phyloP scores from a whole-genome alignment of 2,113 vertebrate genomes.

The Cinclus cinclus region DNA sequence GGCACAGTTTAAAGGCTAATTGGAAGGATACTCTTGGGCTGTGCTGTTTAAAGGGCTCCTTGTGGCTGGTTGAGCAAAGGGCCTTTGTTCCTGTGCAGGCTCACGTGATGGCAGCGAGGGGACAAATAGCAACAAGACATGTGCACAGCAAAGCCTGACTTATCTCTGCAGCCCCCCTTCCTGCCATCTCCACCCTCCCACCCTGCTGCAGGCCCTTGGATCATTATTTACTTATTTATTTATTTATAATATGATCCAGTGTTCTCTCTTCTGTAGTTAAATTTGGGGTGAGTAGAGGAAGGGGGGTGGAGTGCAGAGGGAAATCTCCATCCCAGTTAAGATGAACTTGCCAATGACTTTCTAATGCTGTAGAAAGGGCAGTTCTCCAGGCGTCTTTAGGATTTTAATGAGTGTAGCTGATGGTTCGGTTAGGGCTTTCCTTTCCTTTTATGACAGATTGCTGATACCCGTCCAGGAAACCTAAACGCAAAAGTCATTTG shows the following conservation, averaged over 20 bases:
- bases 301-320: not conserved
- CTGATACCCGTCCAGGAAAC: not conserved
- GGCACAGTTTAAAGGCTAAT: constrained; percentile 12
- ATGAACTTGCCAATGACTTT: not conserved
- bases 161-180: not conserved
- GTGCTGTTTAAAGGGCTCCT: constrained; percentile 63
- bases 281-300: rapidly evolving
- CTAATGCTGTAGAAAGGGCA: constrained; percentile 10
- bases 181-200: not conserved
- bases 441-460: not conserved
- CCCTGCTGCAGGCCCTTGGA: not conserved
- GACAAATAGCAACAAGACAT: constrained; percentile 12
- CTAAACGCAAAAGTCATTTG: not conserved
- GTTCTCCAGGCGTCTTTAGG: not conserved
- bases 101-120: constrained; percentile 1
- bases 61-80: constrained; percentile 60
- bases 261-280: not conserved
- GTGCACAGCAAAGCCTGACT: constrained; percentile 1
- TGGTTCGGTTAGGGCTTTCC: not conserved
- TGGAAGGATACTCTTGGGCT: constrained; percentile 26
- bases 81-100: constrained; percentile 57
- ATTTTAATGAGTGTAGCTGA: constrained; percentile 42
- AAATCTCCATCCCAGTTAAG: not conserved
- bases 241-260: not conserved
- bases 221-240: not conserved